These are phyloP conservation scores for Choristoneura rosaceana DNA, from an alignment of 2,888 invertebrate genomes.

Conservation along the genomic window DNA sequence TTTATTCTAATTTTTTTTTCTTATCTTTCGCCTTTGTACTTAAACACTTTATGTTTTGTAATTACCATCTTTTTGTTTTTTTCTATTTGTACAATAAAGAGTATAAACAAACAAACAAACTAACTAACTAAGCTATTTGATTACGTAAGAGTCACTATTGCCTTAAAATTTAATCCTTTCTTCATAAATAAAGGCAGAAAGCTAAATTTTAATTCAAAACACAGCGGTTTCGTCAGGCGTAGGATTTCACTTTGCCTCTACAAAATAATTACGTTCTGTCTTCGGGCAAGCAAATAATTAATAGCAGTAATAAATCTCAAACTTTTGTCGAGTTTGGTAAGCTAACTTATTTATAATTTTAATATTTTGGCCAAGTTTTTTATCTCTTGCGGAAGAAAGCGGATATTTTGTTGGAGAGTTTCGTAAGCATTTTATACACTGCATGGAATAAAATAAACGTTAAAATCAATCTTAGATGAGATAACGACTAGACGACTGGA, in stretches of 20 bases:
- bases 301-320: constrained; percentile 71
- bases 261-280: constrained; percentile 73
- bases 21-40: too few species aligned
- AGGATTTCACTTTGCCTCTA: constrained; percentile 67
- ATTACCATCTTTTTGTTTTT: too few species aligned
- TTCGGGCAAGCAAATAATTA: constrained; percentile 71
- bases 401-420: constrained; percentile 29
- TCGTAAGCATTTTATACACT: not conserved
- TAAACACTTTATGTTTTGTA: too few species aligned
- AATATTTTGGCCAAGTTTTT: constrained; percentile 51
- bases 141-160: constrained; percentile 45
- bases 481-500: too few species aligned
- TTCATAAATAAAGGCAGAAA: constrained; percentile 52
- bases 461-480: not conserved
- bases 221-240: constrained; percentile 58
- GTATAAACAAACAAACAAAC: not conserved
- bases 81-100: too few species aligned
- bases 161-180: constrained; percentile 52
- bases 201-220: constrained; percentile 57
- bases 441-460: not conserved
- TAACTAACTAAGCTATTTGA: not conserved
- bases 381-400: constrained; percentile 43
- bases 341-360: constrained; percentile 66
- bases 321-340: constrained; percentile 68
- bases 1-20: too few species aligned